Conservation (phyloP, 2,888 invertebrate genomes). For the Pandemis corylana region DNA sequence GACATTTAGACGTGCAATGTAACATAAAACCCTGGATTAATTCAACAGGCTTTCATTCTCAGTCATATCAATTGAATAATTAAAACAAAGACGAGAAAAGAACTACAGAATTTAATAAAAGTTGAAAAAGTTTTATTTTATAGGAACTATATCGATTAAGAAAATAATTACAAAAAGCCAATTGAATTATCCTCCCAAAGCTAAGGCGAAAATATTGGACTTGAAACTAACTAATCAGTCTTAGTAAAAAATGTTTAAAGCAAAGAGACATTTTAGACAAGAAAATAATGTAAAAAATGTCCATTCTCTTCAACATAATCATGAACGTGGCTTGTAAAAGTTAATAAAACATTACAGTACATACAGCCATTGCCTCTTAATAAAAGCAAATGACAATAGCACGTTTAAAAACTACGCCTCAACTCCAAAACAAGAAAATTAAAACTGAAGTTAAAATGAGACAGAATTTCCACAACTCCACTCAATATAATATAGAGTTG, state of each 20-base stretch:
- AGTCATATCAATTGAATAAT: background rate
- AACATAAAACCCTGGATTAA: slow-evolving; percentile 21
- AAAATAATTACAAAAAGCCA: slow-evolving; percentile 9
- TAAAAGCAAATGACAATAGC: too few species aligned
- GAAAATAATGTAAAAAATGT: background rate
- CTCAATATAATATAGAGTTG: background rate
- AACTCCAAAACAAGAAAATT: background rate
- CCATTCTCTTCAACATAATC: background rate
- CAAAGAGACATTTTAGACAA: slow-evolving; percentile 1
- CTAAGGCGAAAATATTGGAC: slow-evolving; percentile 34
- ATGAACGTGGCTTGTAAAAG: too few species aligned
- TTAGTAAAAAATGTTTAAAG: background rate
- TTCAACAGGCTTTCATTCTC: slow-evolving; percentile 20
- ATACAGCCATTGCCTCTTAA: too few species aligned
- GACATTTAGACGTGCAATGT: slow-evolving; percentile 31
- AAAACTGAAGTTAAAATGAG: too few species aligned
- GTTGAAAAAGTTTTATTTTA: background rate
- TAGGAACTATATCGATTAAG: background rate
- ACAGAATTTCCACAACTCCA: background rate
- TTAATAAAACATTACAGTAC: too few species aligned
- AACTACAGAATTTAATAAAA: background rate
- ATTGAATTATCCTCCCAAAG: slow-evolving; percentile 32
- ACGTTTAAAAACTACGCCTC: background rate
- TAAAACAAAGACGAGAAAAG: background rate
- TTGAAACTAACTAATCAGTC: background rate